phyloP scores from a whole-genome alignment of 2,888 invertebrate genomes.

The Pachymerium ferrugineum region DNA sequence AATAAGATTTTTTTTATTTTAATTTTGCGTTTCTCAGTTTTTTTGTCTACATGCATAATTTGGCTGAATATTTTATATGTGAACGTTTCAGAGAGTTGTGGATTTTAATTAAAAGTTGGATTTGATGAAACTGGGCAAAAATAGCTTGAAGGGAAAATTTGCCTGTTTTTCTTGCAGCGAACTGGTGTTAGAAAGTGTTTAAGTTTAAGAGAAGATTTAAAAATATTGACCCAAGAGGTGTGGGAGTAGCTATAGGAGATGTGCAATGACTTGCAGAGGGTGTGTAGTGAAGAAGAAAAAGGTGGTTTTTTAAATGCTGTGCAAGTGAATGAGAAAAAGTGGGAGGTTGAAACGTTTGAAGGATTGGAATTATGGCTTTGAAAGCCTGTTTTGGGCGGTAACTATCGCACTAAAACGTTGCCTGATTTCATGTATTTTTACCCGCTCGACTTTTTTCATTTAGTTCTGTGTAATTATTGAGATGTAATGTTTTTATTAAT shows the following conservation, averaged over 20 bases:
- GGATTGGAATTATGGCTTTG: conserved; percentile 10
- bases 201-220: neutral
- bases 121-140: too few species aligned
- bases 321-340: conserved; percentile 6
- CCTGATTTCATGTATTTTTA: neutral
- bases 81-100: too few species aligned
- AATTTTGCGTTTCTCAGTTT: too few species aligned
- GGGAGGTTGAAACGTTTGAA: conserved; percentile 8
- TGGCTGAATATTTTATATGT: too few species aligned
- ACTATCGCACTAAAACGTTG: neutral
- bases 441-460: neutral
- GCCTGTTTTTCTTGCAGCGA: neutral
- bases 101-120: too few species aligned
- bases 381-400: neutral
- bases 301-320: conserved; percentile 2
- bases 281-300: conserved; percentile 11
- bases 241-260: conserved; percentile 19
- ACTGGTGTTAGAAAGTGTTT: neutral
- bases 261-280: neutral
- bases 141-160: neutral
- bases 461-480: neutral
- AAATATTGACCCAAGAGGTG: conserved; percentile 8
- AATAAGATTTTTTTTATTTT: too few species aligned
- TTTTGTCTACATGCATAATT: too few species aligned
- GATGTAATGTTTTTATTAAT: neutral